These are phyloP conservation scores for Athripsodes cinereus DNA, from an alignment of 2,888 invertebrate species.

Conservation along the genomic window DNA sequence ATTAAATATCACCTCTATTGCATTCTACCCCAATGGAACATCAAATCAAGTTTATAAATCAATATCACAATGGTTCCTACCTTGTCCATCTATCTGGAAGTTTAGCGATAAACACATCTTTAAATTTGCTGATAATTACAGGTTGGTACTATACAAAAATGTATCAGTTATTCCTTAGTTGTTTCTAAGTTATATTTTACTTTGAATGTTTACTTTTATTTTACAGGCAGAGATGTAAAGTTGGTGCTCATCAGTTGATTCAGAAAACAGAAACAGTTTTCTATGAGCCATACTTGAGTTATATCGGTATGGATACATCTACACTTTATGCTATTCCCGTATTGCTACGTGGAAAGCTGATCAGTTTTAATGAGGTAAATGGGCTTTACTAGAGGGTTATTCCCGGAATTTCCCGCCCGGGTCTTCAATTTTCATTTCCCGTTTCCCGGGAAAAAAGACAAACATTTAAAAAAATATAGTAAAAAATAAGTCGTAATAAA, in stretches of 20 bases:
- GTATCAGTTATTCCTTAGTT: too few relatives aligned
- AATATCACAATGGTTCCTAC: slow-evolving; percentile 18
- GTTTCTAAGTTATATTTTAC: too few relatives aligned
- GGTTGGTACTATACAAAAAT: slow-evolving; percentile 14
- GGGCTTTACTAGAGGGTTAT: too few relatives aligned
- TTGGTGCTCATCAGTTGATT: slow-evolving; percentile 37
- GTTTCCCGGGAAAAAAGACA: too few relatives aligned
- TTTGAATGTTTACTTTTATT: background rate
- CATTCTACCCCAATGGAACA: background rate
- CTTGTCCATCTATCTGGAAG: slow-evolving; percentile 32
- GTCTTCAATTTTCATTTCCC: too few relatives aligned
- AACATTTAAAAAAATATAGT: too few relatives aligned
- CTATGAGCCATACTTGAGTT: slow-evolving; percentile 49
- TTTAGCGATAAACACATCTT: slow-evolving; percentile 31
- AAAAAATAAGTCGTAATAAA: too few relatives aligned
- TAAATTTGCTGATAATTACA: slow-evolving; percentile 39
- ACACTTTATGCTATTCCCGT: slow-evolving; percentile 52
- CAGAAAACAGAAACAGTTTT: slow-evolving; percentile 39
- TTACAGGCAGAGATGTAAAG: slow-evolving; percentile 24
- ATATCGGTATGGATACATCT: slow-evolving; percentile 35
- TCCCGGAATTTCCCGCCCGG: too few relatives aligned
- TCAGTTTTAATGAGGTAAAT: slow-evolving; percentile 36
- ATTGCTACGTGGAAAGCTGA: slow-evolving; percentile 42
- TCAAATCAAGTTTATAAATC: background rate
- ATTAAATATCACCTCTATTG: background rate